These are phyloP conservation scores for Arctopsyche grandis DNA, from an alignment of 1,140 invertebrate species.

Conservation along the genomic window DNA sequence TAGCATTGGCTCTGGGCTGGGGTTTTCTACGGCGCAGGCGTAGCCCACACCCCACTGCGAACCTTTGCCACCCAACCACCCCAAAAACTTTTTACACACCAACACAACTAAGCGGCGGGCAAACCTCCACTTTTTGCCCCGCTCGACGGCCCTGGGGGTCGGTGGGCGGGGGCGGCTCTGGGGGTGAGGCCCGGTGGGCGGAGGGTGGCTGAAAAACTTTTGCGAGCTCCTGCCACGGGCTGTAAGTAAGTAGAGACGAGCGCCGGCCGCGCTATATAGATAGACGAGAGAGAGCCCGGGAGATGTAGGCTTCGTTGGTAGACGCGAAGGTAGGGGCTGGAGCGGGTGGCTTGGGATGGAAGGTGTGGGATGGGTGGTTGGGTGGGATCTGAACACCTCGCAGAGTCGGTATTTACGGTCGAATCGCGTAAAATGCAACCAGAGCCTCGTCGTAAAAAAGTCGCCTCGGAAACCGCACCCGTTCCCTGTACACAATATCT, in stretches of 20 bases:
- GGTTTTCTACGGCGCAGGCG: slow-evolving; percentile 14
- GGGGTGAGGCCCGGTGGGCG: neutral
- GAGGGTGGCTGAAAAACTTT: slow-evolving; percentile 50
- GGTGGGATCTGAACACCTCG: neutral
- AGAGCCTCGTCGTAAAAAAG: slow-evolving; percentile 51
- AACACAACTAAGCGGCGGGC: slow-evolving; percentile 39
- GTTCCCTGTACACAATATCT: slow-evolving; percentile 36
- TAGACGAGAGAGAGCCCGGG: slow-evolving; percentile 12
- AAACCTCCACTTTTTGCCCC: slow-evolving; percentile 53
- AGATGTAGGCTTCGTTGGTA: slow-evolving; percentile 32
- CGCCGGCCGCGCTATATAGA: slow-evolving; percentile 10
- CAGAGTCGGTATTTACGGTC: slow-evolving; percentile 47
- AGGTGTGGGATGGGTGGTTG: neutral
- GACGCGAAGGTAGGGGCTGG: neutral
- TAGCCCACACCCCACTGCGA: slow-evolving; percentile 31
- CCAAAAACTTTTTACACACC: slow-evolving; percentile 51
- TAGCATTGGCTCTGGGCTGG: slow-evolving; percentile 37
- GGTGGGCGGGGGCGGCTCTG: neutral
- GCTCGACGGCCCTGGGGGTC: neutral
- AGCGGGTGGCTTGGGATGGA: no score
- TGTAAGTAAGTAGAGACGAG: slow-evolving; percentile 36
- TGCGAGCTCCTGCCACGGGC: slow-evolving; percentile 43
- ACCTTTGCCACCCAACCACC: slow-evolving; percentile 37
- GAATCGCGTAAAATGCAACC: slow-evolving; percentile 49
- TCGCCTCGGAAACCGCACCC: slow-evolving; percentile 33